Evolutionary conservation across 2,888 invertebrate species (phyloP).

Genomic region (Luperina nickerlii): DNA sequence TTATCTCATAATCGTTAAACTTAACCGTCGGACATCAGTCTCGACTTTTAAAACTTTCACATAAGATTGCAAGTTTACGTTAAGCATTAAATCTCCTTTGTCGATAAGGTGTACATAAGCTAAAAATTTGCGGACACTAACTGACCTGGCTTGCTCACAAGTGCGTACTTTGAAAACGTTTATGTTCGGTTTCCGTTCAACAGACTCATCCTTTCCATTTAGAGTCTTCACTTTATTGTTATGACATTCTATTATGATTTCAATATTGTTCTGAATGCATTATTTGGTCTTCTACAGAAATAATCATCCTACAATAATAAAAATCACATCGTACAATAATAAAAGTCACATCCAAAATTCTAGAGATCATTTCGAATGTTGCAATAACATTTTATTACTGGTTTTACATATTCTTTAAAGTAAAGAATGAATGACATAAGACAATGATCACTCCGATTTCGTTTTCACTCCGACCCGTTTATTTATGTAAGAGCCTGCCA

Average conservation of each 20-base stretch:
- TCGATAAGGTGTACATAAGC: slow-evolving; percentile 39
- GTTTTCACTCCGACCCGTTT: slow-evolving; percentile 61
- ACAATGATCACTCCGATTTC: slow-evolving; percentile 42
- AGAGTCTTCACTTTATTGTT: neutral
- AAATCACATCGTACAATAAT: too few relatives aligned
- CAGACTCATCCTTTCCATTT: neutral
- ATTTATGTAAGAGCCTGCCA: slow-evolving; percentile 60
- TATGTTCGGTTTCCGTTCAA: slow-evolving; percentile 12
- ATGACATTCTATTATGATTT: neutral
- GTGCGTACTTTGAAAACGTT: slow-evolving; percentile 14
- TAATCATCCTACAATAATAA: too few relatives aligned
- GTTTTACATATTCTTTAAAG: slow-evolving; percentile 11
- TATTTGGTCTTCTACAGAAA: neutral
- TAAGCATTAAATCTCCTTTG: slow-evolving; percentile 42
- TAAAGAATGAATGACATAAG: slow-evolving; percentile 52
- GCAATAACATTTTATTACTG: neutral
- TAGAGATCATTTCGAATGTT: neutral
- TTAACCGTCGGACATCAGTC: slow-evolving; percentile 5
- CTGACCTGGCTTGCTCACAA: slow-evolving; percentile 26
- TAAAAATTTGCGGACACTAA: slow-evolving; percentile 31
- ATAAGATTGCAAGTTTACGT: slow-evolving; percentile 47
- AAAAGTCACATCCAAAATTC: neutral
- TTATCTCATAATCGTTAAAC: slow-evolving; percentile 28
- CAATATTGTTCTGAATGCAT: neutral
- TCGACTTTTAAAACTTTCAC: slow-evolving; percentile 55